Evolutionary conservation across 2,888 invertebrate genomes (phyloP), one percentile per base, ranked within the genome.

Genomic region (Mesorhabditis spiculigera): DNA sequence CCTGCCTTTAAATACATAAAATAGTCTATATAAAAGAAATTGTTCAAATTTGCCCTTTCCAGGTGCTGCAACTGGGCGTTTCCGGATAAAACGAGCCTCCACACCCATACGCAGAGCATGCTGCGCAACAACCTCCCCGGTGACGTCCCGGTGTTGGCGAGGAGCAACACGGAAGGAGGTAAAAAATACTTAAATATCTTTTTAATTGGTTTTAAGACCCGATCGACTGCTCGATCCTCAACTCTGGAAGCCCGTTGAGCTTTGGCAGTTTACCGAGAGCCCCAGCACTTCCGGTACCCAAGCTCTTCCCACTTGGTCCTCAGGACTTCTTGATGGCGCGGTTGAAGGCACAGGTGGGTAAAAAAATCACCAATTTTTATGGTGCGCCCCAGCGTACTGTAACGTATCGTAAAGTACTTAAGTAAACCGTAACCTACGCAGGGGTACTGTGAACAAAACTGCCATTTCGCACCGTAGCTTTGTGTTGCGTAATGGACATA

Each of bases 51-150:
- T 66, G 68, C 28, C 5, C 13, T 10, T n/a, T 61, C 10, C 42
- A 61, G 71, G n/a, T 86, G 86, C 73, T 86, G 86, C 71, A 85
- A 85, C 73, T 85, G 83, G 83, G 83, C 83, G 43, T 84, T 84
- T 65, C 82, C 82, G 4, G 83, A 84, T 75, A 84, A 84, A 71
- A 82, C 82, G 6, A 77, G 78, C 63, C 77, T 82, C n/a, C 82
- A 79, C 75, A 82, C 80, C 65, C 81, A 78, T 74, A 84, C 81
- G 80, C 81, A 82, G 68, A 75, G 76, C 65, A 82, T 82, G 82
- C 69, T 77, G 63, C 74, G 78, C 42, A 79, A 70, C 62, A 81
- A 81, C 45, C 73, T 74, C 42, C 82, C 82, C 5, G 83, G 83
- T 67, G 83, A 83, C 42, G 83, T 81, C 5, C 73, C 81, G 4